Percentiles rank a stretch among this genome's conserved stretches.
These are phyloP conservation scores for Caloenas nicobarica DNA, from an alignment of 2,113 vertebrate genomes.

Conservation along the genomic window DNA sequence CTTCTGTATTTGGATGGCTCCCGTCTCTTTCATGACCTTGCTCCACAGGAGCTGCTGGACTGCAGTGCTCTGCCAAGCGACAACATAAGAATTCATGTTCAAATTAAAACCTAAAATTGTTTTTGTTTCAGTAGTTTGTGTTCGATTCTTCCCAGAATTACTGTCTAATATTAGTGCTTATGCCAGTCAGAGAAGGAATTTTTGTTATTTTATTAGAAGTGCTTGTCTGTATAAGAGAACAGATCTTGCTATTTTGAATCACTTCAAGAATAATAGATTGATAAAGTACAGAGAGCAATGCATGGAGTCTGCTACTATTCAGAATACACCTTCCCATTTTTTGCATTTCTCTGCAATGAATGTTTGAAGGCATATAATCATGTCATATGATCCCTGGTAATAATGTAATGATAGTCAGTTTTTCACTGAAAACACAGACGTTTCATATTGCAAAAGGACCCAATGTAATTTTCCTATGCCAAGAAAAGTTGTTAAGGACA, in stretches of 20 bases:
- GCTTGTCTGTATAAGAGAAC: background rate
- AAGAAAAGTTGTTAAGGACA: background rate
- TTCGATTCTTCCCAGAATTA: background rate
- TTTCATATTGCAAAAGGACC: background rate
- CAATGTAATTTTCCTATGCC: background rate
- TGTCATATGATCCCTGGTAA: background rate
- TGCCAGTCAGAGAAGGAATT: background rate
- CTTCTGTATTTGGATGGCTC: conserved; percentile 22
- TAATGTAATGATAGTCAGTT: background rate
- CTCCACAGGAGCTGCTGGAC: conserved; percentile 20
- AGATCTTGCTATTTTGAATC: conserved; percentile 1
- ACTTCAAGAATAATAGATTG: background rate
- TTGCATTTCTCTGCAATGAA: background rate
- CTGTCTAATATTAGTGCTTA: background rate
- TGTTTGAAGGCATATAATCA: background rate
- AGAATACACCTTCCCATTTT: background rate
- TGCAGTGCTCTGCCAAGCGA: background rate
- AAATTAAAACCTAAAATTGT: background rate
- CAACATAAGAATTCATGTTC: background rate
- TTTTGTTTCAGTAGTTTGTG: background rate
- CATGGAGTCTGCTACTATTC: background rate
- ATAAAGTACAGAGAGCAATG: background rate
- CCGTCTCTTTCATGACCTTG: background rate
- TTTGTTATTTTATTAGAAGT: background rate
- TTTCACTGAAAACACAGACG: background rate